These are phyloP conservation scores for Ptychobarbus kaznakovi DNA, from an alignment of 2,797 vertebrate species.

Conservation along the genomic window DNA sequence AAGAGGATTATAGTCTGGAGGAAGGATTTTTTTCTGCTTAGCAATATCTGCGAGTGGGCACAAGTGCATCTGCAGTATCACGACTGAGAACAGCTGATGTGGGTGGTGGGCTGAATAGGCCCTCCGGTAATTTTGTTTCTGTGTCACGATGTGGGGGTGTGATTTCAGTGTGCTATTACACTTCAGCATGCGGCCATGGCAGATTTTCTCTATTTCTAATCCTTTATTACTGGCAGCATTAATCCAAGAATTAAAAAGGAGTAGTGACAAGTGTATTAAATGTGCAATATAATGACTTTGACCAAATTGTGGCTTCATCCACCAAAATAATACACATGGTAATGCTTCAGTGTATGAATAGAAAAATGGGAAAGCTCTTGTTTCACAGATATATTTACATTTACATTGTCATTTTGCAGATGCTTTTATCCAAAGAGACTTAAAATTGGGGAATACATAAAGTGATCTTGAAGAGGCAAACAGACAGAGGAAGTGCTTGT, in stretches of 20 bases:
- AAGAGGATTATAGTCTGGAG: slow-evolving; percentile 53
- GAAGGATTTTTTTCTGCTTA: slow-evolving; percentile 53
- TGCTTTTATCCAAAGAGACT: too few relatives aligned
- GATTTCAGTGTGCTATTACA: slow-evolving; percentile 25
- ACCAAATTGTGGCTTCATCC: neutral
- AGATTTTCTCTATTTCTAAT: slow-evolving; percentile 63
- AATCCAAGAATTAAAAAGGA: slow-evolving; percentile 12
- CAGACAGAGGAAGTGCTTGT: too few relatives aligned
- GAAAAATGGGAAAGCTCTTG: neutral
- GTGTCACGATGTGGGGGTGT: slow-evolving; percentile 55
- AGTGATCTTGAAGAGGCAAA: too few relatives aligned
- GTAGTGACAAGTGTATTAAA: slow-evolving; percentile 9
- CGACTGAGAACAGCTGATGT: slow-evolving; percentile 52
- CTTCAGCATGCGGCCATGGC: slow-evolving; percentile 9
- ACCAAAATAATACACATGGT: too few relatives aligned
- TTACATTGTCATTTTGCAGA: too few relatives aligned
- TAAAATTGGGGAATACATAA: too few relatives aligned
- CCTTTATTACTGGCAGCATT: slow-evolving; percentile 20
- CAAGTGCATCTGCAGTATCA: slow-evolving; percentile 53
- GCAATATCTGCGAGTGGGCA: slow-evolving; percentile 58
- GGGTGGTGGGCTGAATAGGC: slow-evolving; percentile 43
- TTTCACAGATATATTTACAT: neutral
- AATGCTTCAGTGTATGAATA: too few relatives aligned
- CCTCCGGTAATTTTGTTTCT: slow-evolving; percentile 45
- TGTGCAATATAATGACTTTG: slow-evolving; percentile 6